Evolutionary conservation across 2,113 vertebrate species (phyloP), one percentile per base, ranked within the genome.

Genomic region (Mobula hypostoma): DNA sequence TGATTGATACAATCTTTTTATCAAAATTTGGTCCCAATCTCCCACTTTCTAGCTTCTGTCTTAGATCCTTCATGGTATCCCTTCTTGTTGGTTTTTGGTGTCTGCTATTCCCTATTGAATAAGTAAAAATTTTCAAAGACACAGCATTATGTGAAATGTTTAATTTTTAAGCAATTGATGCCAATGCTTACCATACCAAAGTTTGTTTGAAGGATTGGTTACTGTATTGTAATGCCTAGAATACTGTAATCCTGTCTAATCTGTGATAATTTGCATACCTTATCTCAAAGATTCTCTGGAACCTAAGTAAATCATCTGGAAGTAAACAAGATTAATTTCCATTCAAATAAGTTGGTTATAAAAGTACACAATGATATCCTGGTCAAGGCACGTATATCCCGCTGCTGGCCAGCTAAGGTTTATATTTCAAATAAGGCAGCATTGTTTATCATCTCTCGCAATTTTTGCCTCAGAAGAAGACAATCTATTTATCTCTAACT

Each of bases 251-350:
- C 70, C 6, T 40, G 70, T 70, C 74, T 93, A 93, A 76, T 70
- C 40, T 40, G 48, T 93, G 32, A 36, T 74, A 48, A 93, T 93
- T 93, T 29, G 19, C 72, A 92, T 40, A 56, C 21, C 68, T 74
- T 93, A 74, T 74, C 91, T 56, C 70, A 74, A 93, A 56, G 91
- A 74, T 70, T 93, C 70, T 74, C 61, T 66, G 29, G 85, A 66
- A 58, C 29, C 85, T 32, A 32, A 90, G 36, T 90, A 90, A 90
- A 90, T 90, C 85, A 74, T 29, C 70, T 24, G 48, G 91, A 93
- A 93, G 21, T 93, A 74, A 76, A 93, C 74, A 74, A 93, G 91
- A 93, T 93, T 93, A 24, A 93, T 76, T 93, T 93, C 19, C 70
- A 93, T 74, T 24, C 66, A 93, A 74, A 93, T 70, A 8, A 74